Evolutionary conservation across 2,797 vertebrate genomes (phyloP), one percentile per base, ranked within the genome.

Genomic region (Dipus sagitta): DNA sequence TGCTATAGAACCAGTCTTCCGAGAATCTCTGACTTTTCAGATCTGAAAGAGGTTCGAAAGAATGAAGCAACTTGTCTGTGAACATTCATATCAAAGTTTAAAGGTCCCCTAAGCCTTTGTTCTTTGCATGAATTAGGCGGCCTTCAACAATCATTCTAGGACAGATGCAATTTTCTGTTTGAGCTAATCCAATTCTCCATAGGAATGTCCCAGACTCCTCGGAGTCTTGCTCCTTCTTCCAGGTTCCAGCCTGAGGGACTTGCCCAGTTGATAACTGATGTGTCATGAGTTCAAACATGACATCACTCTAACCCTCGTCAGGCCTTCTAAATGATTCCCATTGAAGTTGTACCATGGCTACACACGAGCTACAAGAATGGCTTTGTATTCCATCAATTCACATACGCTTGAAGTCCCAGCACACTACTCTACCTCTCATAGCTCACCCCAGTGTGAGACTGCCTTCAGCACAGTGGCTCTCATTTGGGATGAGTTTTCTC

Each of bases 111-210:
- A n/a, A 68, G 24, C 62, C 81, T 86, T 91, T 87, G n/a, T 3
- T 93, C 62, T 79, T 82, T 78, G 9, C 52, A 52, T 65, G 2
- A 28, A 34, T 79, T 32, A 93, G 32, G 38, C 20, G 38, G 34
- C 74, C 80, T 86, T 74, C 38, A 93, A 64, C 14, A 68, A 52
- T 75, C 83, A 74, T 75, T 76, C 54, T 54, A 79, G 74, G 78
- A 65, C 68, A 76, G 64, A 54, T 89, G 47, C 13, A 70, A 89
- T 84, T 93, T 83, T 77, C 80, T 75, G 12, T 74, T 58, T 77
- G 76, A 75, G 64, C 26, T 84, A 86, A 95, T 72, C 8, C 28
- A 20, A 79, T 87, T 90, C 38, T 52, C 71, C 72, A 14, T 23
- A 82, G 47, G 15, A 83, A 86, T 2, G 2, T 87, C 42, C 62